Conservation (phyloP, 2,113 vertebrate species). For the Gambusia holbrooki region DNA sequence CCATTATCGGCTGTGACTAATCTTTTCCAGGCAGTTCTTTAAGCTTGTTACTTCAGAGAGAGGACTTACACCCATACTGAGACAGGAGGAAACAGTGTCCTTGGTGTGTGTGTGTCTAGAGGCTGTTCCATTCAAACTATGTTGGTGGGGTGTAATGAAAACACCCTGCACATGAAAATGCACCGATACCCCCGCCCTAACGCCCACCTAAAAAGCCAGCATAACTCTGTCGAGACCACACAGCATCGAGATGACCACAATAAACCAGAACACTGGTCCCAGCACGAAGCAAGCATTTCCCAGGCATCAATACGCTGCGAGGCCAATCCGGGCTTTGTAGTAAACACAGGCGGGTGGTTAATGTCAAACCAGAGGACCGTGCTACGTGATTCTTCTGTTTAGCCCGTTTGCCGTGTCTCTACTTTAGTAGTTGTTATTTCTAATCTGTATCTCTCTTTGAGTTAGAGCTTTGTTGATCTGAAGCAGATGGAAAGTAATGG, state of each 20-base stretch:
- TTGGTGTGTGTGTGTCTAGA: slow-evolving; percentile 64
- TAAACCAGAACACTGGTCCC: slow-evolving; percentile 68
- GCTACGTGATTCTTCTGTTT: slow-evolving; percentile 42
- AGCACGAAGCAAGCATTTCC: slow-evolving; percentile 68
- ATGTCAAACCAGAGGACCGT: slow-evolving; percentile 41
- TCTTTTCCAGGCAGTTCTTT: slow-evolving; percentile 73
- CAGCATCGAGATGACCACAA: slow-evolving; percentile 67
- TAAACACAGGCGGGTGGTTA: slow-evolving; percentile 64
- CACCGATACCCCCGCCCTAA: slow-evolving; percentile 13
- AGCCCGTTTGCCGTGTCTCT: slow-evolving; percentile 16
- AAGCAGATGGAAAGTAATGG: background rate
- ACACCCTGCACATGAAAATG: slow-evolving; percentile 60
- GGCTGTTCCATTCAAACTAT: slow-evolving; percentile 56
- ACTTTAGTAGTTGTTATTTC: slow-evolving; percentile 21
- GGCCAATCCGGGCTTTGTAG: slow-evolving; percentile 59
- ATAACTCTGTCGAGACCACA: slow-evolving; percentile 63
- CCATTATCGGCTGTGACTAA: slow-evolving; percentile 77
- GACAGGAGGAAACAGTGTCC: slow-evolving; percentile 37
- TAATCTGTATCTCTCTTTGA: slow-evolving; percentile 14
- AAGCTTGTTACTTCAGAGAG: slow-evolving; percentile 58
- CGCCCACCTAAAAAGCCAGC: slow-evolving; percentile 43
- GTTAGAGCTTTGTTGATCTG: slow-evolving; percentile 14
- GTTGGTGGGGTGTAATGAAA: slow-evolving; percentile 61
- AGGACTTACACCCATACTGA: slow-evolving; percentile 32
- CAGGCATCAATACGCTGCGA: slow-evolving; percentile 49